Percentiles rank a stretch among this genome's conserved stretches.
Conservation (phyloP, 2,113 vertebrate species). For the Cercopithecus mona region DNA sequence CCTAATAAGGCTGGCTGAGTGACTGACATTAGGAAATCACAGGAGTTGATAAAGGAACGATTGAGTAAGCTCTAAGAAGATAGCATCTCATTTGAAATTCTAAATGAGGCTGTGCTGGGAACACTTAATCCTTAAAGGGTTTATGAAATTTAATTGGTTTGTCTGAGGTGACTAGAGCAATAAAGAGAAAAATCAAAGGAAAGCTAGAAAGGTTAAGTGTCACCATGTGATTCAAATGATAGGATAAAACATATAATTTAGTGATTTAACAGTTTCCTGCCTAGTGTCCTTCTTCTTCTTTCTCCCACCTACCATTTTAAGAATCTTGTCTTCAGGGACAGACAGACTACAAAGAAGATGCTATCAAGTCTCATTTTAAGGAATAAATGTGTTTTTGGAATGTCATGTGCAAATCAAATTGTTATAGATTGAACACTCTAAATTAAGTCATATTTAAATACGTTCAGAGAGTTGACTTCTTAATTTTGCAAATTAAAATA, state of each 20-base stretch:
- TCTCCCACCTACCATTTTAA: not conserved
- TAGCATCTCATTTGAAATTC: constrained; percentile 73
- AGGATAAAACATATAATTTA: constrained; percentile 46
- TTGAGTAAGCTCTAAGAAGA: constrained; percentile 57
- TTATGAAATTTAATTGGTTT: constrained; percentile 67
- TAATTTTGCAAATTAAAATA: constrained; percentile 31
- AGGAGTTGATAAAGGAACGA: constrained; percentile 66
- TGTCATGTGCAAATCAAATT: not conserved
- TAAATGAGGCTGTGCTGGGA: constrained; percentile 39
- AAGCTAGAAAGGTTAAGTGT: constrained; percentile 55
- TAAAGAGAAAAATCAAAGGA: constrained; percentile 57
- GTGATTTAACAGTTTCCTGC: constrained; percentile 38
- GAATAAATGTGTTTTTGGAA: not conserved
- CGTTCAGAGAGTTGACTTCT: not conserved
- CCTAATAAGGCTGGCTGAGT: constrained; percentile 58
- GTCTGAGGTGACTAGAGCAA: constrained; percentile 35
- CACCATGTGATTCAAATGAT: constrained; percentile 28
- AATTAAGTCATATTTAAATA: constrained; percentile 39
- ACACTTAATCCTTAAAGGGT: constrained; percentile 47
- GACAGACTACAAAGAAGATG: not conserved
- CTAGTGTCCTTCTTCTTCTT: not conserved
- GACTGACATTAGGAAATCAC: constrained; percentile 68
- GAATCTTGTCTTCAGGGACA: constrained; percentile 10
- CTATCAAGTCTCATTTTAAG: not conserved
- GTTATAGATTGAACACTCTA: not conserved